Evolutionary conservation across 2,888 invertebrate species (phyloP), one percentile per base, ranked within the genome.

Genomic region (Pandemis corylana): DNA sequence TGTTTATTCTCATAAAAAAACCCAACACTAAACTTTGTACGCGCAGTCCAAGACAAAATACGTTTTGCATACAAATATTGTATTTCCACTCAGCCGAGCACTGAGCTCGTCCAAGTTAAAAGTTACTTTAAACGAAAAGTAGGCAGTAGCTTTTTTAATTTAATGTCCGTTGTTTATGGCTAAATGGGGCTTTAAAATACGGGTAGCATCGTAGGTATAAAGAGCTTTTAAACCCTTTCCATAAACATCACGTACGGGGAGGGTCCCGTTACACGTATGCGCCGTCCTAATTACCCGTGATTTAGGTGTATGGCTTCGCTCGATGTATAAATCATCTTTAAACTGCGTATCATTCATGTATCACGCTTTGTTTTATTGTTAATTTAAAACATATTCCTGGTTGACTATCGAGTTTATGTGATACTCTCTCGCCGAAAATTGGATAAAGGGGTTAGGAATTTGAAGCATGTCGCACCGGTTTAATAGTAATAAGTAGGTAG

Each of bases 221-320:
- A 89, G 87, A 85, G 87, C 86, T 87, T 90, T 88, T 87, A 87
- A 87, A 84, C 86, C 86, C 82, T 80, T 85, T 78, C 79, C 83
- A 82, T 85, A 84, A 84, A 84, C 86, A 86, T 90, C 91, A 90
- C 86, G 85, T 79, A 79, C 89, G 87, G 84, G 76, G 82, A 80
- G 70, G 80, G 80, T 76, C 79, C 68, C 82, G 79, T 69, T 79
- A 82, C 83, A 80, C 81, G 79, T 81, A 81, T 79, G 84, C 80
- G 84, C 80, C 79, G 80, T 82, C 86, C 87, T 92, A 92, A 93
- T 92, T 91, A 90, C 91, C 87, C 87, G 85, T 87, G 86, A 91
- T 91, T 90, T 90, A 90, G 87, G 84, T 81, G 84, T 82, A 84
- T 84, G 83, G 83, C 80, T 79, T 78, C 80, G 65, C 56, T 70